Evolutionary conservation across 1,140 invertebrate species (phyloP).

Genomic region (Pogonomyrmex barbatus): DNA sequence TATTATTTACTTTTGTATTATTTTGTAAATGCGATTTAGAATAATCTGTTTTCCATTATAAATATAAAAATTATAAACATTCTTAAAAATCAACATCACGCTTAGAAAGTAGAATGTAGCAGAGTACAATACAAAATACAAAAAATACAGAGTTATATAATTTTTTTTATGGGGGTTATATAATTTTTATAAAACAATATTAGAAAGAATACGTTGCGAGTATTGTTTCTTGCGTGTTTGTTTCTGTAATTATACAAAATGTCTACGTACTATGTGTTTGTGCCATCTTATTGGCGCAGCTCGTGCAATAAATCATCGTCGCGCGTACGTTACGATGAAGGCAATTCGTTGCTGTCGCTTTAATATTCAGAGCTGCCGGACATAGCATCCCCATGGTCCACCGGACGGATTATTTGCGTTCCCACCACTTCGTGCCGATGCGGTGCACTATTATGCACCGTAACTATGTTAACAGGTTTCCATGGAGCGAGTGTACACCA

Average conservation of each 20-base stretch:
- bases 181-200: no score
- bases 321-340: not conserved
- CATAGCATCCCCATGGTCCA: not conserved
- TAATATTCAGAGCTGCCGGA: constrained; percentile 20
- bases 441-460: not conserved
- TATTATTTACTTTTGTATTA: no score
- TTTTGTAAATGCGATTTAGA: no score
- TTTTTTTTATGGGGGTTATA: no score
- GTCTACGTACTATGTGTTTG: not conserved
- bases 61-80: no score
- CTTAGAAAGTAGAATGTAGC: no score
- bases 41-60: no score
- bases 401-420: constrained; percentile 22
- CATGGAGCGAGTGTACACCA: not conserved
- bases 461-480: constrained; percentile 30
- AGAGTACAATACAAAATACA: not conserved
- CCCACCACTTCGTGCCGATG: not conserved
- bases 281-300: not conserved
- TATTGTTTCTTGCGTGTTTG: not conserved
- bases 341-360: not conserved
- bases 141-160: not conserved
- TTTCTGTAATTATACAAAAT: not conserved
- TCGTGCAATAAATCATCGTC: not conserved
- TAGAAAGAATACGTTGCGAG: not conserved
- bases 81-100: no score